These are phyloP conservation scores for Palythoa grandiflora DNA, from an alignment of 92 coral and sea anemone species.

Conservation along the genomic window DNA sequence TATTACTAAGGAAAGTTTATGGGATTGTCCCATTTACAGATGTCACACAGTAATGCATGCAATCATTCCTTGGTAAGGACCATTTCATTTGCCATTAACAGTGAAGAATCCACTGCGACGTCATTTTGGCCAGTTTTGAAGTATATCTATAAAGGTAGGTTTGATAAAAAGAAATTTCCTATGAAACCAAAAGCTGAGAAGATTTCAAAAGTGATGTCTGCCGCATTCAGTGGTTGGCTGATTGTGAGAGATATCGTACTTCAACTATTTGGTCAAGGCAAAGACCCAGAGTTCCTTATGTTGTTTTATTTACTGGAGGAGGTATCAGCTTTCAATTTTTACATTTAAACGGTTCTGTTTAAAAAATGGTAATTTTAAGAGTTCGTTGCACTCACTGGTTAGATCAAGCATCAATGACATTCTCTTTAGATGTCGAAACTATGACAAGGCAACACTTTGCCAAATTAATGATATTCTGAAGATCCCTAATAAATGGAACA, in stretches of 20 bases:
- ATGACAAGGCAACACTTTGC: slow-evolving; percentile 75
- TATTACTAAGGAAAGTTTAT: neutral
- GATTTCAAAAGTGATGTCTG: slow-evolving; percentile 45
- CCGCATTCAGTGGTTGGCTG: slow-evolving; percentile 73
- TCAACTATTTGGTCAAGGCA: slow-evolving; percentile 65
- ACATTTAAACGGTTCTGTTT: slow-evolving; percentile 55
- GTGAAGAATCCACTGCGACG: slow-evolving; percentile 53
- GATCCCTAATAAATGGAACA: too few relatives aligned
- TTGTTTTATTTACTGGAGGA: slow-evolving; percentile 63
- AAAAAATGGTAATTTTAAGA: slow-evolving; percentile 59
- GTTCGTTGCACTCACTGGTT: slow-evolving; percentile 51
- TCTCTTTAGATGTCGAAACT: slow-evolving; percentile 60
- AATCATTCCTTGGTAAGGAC: slow-evolving; percentile 66
- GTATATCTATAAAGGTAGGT: slow-evolving; percentile 51
- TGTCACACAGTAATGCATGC: slow-evolving; percentile 23
- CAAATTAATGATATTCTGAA: slow-evolving; percentile 60
- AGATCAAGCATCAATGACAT: slow-evolving; percentile 46
- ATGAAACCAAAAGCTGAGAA: slow-evolving; percentile 68
- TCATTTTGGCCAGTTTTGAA: slow-evolving; percentile 64
- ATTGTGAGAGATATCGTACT: slow-evolving; percentile 53
- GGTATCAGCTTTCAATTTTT: slow-evolving; percentile 51
- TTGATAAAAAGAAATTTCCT: slow-evolving; percentile 61
- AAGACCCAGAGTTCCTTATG: slow-evolving; percentile 50
- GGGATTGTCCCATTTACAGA: slow-evolving; percentile 20
- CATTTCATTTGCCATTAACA: slow-evolving; percentile 67